A percentile compares a stretch with the other conserved stretches of the same genome.
Conservation (phyloP, 2,888 invertebrate genomes). For the Leptothorax acervorum region DNA sequence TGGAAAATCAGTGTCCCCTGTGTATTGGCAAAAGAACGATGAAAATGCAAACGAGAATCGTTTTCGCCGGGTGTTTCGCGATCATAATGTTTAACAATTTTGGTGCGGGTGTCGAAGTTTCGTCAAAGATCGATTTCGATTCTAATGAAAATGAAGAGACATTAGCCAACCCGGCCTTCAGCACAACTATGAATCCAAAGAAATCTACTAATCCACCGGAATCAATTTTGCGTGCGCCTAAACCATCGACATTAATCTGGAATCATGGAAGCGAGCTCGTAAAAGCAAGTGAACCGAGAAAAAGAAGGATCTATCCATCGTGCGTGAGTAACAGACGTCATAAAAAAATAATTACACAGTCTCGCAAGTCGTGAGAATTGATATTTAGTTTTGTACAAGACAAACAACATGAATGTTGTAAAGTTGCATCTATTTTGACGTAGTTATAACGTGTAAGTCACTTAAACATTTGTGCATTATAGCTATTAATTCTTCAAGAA, state of each 20-base stretch:
- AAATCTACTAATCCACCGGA: conserved; percentile 9
- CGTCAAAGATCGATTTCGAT: conserved; percentile 75
- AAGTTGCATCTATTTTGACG: background rate
- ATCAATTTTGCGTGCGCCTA: background rate
- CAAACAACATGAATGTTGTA: background rate
- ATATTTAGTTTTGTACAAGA: background rate
- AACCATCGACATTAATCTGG: background rate
- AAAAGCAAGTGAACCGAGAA: conserved; percentile 33
- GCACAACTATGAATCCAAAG: conserved; percentile 7
- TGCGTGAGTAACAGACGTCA: conserved; percentile 55
- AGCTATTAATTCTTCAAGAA: background rate
- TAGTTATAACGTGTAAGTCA: background rate
- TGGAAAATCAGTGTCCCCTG: conserved; percentile 44
- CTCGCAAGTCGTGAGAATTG: background rate
- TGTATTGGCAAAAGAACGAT: conserved; percentile 46
- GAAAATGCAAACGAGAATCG: conserved; percentile 30
- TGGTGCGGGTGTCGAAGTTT: conserved; percentile 66
- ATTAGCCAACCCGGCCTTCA: background rate
- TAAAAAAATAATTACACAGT: background rate
- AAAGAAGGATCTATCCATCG: conserved; percentile 24
- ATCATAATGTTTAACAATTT: conserved; percentile 47
- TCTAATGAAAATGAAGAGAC: conserved; percentile 55
- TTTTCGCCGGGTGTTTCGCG: conserved; percentile 9
- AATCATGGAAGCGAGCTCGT: conserved; percentile 5
- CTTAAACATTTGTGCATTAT: background rate